phyloP scores from a whole-genome alignment of 2,888 invertebrate species.

The Timema cristinae region DNA sequence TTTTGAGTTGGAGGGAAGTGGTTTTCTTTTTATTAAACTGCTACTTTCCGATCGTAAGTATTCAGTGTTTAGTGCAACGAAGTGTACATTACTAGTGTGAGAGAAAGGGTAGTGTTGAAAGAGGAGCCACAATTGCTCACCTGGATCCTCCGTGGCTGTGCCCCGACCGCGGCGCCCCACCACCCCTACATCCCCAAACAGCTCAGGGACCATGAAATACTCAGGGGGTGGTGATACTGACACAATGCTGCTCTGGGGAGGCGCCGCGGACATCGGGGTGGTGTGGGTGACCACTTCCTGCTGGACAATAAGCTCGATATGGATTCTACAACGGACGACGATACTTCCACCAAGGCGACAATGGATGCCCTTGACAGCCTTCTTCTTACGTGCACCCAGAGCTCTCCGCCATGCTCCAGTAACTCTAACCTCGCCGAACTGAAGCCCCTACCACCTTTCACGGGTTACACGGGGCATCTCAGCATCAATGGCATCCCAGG shows the following conservation, averaged over 20 bases:
- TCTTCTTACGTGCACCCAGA: slow-evolving; percentile 48
- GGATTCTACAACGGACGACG: slow-evolving; percentile 29
- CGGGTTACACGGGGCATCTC: slow-evolving; percentile 78
- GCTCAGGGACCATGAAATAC: slow-evolving; percentile 37
- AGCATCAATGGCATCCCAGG: slow-evolving; percentile 86
- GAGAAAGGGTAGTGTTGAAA: not conserved
- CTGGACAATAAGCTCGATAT: slow-evolving; percentile 40
- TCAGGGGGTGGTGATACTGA: slow-evolving; percentile 49
- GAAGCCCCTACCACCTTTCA: slow-evolving; percentile 82
- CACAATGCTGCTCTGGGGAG: slow-evolving; percentile 67
- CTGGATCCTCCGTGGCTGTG: slow-evolving; percentile 32
- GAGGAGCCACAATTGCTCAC: slow-evolving; percentile 18
- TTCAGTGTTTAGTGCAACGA: too few species aligned
- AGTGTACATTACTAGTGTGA: not conserved
- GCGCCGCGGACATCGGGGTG: slow-evolving; percentile 48
- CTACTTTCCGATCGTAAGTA: too few species aligned
- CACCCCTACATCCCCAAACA: slow-evolving; percentile 19
- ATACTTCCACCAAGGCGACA: slow-evolving; percentile 46
- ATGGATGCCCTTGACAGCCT: slow-evolving; percentile 69
- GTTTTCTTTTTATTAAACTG: too few species aligned
- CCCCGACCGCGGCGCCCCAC: slow-evolving; percentile 37
- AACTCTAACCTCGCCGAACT: slow-evolving; percentile 72
- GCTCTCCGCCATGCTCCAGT: slow-evolving; percentile 31
- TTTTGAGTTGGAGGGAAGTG: too few species aligned
- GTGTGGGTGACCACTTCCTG: slow-evolving; percentile 44